Evolutionary conservation across 2,888 invertebrate species (phyloP).

Genomic region (Charanyca ferruginea): DNA sequence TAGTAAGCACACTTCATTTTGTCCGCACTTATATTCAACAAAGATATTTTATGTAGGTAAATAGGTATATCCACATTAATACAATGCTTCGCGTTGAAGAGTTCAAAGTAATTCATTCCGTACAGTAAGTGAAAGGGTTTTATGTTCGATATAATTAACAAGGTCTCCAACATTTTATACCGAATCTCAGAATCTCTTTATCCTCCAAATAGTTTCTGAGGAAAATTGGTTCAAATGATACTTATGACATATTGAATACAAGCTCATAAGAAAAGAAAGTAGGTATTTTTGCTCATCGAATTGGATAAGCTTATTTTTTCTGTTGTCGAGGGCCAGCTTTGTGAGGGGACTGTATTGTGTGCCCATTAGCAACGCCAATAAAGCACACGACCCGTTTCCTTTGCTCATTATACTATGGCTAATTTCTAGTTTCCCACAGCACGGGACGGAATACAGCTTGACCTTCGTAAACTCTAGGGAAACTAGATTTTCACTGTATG

Average conservation of each 20-base stretch:
- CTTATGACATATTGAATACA: conserved; percentile 1
- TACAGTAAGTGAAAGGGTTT: conserved; percentile 57
- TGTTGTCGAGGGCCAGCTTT: background rate
- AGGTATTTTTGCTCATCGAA: background rate
- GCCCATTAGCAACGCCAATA: conserved; percentile 35
- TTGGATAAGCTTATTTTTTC: background rate
- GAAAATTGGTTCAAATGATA: conserved; percentile 7
- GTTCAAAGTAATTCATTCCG: conserved; percentile 33
- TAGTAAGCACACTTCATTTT: background rate
- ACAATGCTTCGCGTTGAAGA: conserved; percentile 22
- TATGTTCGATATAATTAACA: conserved; percentile 42
- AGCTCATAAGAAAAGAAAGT: background rate
- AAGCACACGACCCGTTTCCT: conserved; percentile 24
- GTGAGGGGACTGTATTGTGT: conserved; percentile 8
- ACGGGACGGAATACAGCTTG: conserved; percentile 14
- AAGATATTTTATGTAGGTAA: background rate
- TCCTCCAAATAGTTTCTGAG: conserved; percentile 3
- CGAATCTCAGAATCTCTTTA: conserved; percentile 24
- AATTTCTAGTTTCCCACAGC: conserved; percentile 47
- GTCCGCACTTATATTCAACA: conserved; percentile 1
- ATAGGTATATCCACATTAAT: conserved; percentile 12
- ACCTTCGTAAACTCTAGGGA: conserved; percentile 39
- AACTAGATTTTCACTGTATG: conserved; percentile 34
- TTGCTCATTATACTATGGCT: conserved; percentile 4
- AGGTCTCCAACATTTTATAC: conserved; percentile 30